phyloP scores from a whole-genome alignment of 1,140 invertebrate genomes.

The Drosophila funebris region DNA sequence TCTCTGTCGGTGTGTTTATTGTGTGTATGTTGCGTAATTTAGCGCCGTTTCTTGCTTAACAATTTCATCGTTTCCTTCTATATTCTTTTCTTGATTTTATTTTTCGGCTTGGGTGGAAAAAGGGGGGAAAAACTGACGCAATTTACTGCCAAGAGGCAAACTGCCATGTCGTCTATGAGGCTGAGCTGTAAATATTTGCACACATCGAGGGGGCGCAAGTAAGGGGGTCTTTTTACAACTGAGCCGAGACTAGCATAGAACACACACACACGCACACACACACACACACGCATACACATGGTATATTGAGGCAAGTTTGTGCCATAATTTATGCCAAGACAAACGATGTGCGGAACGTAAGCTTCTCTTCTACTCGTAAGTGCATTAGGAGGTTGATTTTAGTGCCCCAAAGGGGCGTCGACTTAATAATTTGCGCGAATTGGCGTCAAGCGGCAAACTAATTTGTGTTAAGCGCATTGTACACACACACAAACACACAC shows the following conservation, averaged over 20 bases:
- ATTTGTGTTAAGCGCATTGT: constrained; percentile 72
- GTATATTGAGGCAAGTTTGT: background rate
- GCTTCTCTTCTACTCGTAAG: constrained; percentile 36
- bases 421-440: constrained; percentile 76
- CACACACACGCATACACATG: background rate
- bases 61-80: constrained; percentile 62
- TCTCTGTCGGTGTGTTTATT: constrained; percentile 16
- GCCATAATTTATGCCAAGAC: constrained; percentile 75
- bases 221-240: constrained; percentile 38
- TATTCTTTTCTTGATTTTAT: background rate
- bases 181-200: constrained; percentile 48
- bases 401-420: constrained; percentile 54
- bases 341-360: constrained; percentile 32
- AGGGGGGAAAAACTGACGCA: constrained; percentile 16
- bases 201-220: background rate
- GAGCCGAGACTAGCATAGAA: constrained; percentile 23
- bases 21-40: constrained; percentile 66
- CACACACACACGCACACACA: background rate
- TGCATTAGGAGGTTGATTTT: constrained; percentile 68
- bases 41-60: constrained; percentile 68
- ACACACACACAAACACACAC: constrained; percentile 33
- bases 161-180: constrained; percentile 18
- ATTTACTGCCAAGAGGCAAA: constrained; percentile 47
- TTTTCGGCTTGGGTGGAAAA: background rate
- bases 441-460: constrained; percentile 71